Base-by-base conservation (phyloP, 2,888 invertebrate species). In the Ennomos quercinarius region DNA sequence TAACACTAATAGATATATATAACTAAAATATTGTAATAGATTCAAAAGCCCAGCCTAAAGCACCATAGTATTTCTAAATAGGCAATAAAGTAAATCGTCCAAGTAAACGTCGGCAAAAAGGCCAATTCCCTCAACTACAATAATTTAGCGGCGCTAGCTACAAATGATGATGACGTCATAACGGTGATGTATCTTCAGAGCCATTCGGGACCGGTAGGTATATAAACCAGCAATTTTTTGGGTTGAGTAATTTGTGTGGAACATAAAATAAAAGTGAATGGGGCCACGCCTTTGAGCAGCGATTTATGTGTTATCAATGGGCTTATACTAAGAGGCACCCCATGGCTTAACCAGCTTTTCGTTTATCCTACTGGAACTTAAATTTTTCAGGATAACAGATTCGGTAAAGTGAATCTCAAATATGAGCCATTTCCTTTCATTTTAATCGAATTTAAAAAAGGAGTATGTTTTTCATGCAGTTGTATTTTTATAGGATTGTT, bases 101-200 rank as follows among this genome's bases (percentile, higher is more conserved):
- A 64, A 54, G 60, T 75, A 76, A 77, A 71, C 70, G 66, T 66
- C 63, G 57, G 57, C 17, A 54, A 49, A 67, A 64, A 17, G 60
- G 66, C 66, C 71, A 67, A 75, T 76, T 76, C 70, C 64, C 69
- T 54, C 65, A 77, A 77, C 76, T 76, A 77, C 76, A 70, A 71
- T 73, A 66, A 76, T 77, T 77, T 77, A 73, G 51, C 53, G 57
- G 63, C 60, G 64, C 68, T 61, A 61, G 61, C 62, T 64, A 72
- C 72, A 72, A 78, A 76, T 74, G 75, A 74, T 74, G 72, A 76
- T 77, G 74, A 74, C 68, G 68, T 56, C 62, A 71, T 73, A 68
- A 73, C 10, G 50, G 36, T 40, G 51, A 63, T 62, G 61, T 66
- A 64, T 68, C 61, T 67, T 64, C 57, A 44, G 49, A 9, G 38